Evolutionary conservation across 2,113 vertebrate genomes (phyloP).

Genomic region (Neodontobutis hainanensis): DNA sequence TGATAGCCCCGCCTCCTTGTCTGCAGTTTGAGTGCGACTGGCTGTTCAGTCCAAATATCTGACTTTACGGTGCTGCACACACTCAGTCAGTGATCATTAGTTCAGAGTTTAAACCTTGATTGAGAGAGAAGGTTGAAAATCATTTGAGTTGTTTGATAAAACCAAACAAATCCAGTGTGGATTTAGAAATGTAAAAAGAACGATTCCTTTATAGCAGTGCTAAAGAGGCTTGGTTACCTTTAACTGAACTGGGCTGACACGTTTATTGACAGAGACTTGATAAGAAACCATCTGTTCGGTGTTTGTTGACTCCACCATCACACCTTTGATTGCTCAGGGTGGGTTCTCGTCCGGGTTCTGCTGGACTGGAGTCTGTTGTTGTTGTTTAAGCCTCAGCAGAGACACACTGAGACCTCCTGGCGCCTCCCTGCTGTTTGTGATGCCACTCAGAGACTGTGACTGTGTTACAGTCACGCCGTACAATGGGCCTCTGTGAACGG

Average conservation of each 20-base stretch:
- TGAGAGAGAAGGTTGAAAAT: too few relatives aligned
- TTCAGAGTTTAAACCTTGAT: too few relatives aligned
- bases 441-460: slow-evolving; percentile 47
- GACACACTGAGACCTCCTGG: slow-evolving; percentile 11
- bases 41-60: too few relatives aligned
- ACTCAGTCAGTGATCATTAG: too few relatives aligned
- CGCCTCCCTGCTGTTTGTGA: slow-evolving; percentile 14
- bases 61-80: too few relatives aligned
- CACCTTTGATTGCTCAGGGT: slow-evolving; percentile 57
- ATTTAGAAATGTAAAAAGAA: too few relatives aligned
- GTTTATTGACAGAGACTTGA: slow-evolving; percentile 9
- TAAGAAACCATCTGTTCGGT: background rate
- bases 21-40: too few relatives aligned
- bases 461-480: slow-evolving; percentile 44
- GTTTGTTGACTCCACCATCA: slow-evolving; percentile 3
- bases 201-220: too few relatives aligned
- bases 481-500: slow-evolving; percentile 66
- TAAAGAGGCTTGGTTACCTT: background rate
- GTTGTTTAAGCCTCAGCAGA: slow-evolving; percentile 32
- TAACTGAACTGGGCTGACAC: background rate
- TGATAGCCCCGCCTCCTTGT: too few relatives aligned
- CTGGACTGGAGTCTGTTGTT: slow-evolving; percentile 8
- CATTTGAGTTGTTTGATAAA: too few relatives aligned
- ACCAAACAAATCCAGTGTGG: too few relatives aligned
- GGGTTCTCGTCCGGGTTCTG: slow-evolving; percentile 23